Base-by-base conservation (phyloP, 2,888 invertebrate species). In the Brachynemurus nebulosus region DNA sequence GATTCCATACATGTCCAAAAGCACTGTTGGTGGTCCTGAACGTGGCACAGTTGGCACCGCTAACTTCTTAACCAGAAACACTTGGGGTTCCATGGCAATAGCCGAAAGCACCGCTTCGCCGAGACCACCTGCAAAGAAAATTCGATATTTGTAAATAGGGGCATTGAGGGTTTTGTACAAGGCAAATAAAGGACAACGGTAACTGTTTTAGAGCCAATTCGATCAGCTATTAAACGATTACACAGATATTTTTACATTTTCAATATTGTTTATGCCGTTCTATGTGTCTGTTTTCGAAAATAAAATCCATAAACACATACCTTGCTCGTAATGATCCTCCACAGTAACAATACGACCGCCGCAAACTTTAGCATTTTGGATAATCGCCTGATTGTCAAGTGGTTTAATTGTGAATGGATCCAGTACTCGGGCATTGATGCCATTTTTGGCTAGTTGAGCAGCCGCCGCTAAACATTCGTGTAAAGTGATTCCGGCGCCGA, bases 321-420 rank as follows among this genome's bases (percentile, higher is more conserved):
- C 95, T 64, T 88, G 88, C 51, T 84, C 78, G 64, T 98, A 98
- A 66, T 98, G 98, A 63, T 98, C 98, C 65, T 98, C 98, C 0
- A 96, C 92, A 25, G 92, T 91, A 40, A 98, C 63, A 44, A 98
- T 76, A 8, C 78, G 70, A 1, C 92, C 92, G 6, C 83, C 84
- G 45, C 76, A 80, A 44, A 80, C 81, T 48, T 72, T 70, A 2
- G 91, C 95, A 62, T 89, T 78, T 42, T 70, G 67, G 33, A 82
- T 62, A 33, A 99, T 78, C 2, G 80, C 72, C 1, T 74, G 76
- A 44, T 70, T 75, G 67, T 98, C 98, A 52, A 98, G 68, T 1
- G 98, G 98, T 67, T 98, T 97, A 47, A 97, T 69, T 8, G 96
- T 95, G 70, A 96, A 98, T 5, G 86, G 89, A 71, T 98, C 98